A percentile compares a stretch with the other conserved stretches of the same genome.
These are phyloP conservation scores for Crypturellus undulatus DNA, from an alignment of 2,113 vertebrate genomes.

Conservation along the genomic window DNA sequence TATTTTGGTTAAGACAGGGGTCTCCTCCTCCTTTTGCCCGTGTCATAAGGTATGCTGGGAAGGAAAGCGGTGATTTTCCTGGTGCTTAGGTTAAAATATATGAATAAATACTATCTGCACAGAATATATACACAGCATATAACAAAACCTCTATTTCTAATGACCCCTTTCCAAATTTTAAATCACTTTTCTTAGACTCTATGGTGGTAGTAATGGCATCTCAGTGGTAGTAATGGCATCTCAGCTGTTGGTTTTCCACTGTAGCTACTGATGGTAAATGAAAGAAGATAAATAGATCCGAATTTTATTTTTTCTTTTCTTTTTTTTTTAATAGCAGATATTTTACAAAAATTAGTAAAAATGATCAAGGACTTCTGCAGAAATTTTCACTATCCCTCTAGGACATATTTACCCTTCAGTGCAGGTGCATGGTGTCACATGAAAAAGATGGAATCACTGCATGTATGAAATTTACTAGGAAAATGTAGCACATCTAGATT, in stretches of 20 bases:
- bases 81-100: neutral
- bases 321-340: neutral
- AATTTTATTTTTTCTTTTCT: neutral
- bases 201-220: neutral
- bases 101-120: neutral
- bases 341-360: neutral
- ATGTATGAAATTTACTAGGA: neutral
- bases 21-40: neutral
- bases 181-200: neutral
- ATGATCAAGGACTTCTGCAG: accelerated
- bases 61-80: neutral
- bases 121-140: neutral
- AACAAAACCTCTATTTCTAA: neutral
- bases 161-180: neutral
- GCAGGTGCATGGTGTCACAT: neutral
- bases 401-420: neutral
- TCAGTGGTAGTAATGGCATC: neutral
- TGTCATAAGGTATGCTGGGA: neutral
- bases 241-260: neutral
- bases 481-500: neutral
- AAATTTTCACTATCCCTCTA: neutral
- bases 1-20: neutral
- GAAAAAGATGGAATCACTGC: neutral
- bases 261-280: neutral
- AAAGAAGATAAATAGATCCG: neutral